phyloP scores from a whole-genome alignment of 2,113 vertebrate species.

The Panthera tigris region DNA sequence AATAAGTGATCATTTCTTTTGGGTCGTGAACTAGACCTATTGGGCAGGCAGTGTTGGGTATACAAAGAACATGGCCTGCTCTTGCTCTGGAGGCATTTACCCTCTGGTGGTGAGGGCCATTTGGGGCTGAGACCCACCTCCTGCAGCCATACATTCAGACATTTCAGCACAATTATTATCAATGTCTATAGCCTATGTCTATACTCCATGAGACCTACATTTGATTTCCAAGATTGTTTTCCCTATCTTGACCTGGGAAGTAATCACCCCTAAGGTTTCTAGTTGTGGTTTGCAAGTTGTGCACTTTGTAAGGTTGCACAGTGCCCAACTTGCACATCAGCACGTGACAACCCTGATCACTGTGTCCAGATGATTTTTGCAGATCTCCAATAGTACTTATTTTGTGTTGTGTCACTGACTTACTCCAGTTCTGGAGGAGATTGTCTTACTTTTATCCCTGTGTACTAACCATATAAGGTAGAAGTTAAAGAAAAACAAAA shows the following conservation, averaged over 20 bases:
- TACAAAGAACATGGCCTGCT: background rate
- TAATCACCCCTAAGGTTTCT: fast-evolving
- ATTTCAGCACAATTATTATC: background rate
- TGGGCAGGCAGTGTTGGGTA: background rate
- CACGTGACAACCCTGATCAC: no score
- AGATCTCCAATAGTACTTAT: background rate
- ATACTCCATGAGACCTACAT: background rate
- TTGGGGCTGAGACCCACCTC: background rate
- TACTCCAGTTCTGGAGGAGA: background rate
- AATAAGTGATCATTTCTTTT: background rate
- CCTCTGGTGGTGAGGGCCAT: background rate
- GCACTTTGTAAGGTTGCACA: background rate
- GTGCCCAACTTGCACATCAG: background rate
- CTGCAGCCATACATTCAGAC: background rate
- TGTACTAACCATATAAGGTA: background rate
- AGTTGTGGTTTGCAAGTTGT: background rate
- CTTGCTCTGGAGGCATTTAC: background rate
- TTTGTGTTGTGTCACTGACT: background rate
- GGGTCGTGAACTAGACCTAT: background rate
- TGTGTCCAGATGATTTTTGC: background rate
- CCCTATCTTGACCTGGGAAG: background rate
- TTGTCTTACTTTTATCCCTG: background rate
- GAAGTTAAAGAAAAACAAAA: background rate
- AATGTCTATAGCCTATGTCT: background rate
- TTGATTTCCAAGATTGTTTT: background rate